Evolutionary conservation across 2,888 invertebrate genomes (phyloP).

Genomic region (Andrena minutula): DNA sequence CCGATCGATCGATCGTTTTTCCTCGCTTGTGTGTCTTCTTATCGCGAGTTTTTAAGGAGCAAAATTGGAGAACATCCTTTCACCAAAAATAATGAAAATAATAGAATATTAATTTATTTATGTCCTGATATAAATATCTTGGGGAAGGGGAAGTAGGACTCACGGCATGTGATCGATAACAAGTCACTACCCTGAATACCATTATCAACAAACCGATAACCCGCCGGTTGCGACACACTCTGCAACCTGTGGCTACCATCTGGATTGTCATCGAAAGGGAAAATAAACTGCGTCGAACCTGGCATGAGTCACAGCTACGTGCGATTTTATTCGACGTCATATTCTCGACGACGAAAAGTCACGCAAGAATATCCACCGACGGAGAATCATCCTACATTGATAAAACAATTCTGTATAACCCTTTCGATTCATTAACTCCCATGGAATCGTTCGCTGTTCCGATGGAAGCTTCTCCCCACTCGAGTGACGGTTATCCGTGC

Average conservation of each 20-base stretch:
- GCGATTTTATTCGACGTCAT: constrained; percentile 45
- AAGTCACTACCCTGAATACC: constrained; percentile 14
- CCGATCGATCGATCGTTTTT: background rate
- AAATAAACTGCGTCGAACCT: background rate
- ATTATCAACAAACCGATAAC: constrained; percentile 38
- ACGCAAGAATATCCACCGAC: background rate
- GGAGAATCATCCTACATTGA: background rate
- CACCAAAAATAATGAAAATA: too few species aligned
- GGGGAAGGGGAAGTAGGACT: too few species aligned
- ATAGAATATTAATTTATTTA: too few species aligned
- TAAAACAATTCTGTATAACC: background rate
- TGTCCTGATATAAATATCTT: too few species aligned
- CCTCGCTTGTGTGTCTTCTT: too few species aligned
- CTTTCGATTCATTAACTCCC: background rate
- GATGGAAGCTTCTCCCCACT: background rate
- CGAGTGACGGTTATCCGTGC: background rate
- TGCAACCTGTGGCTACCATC: constrained; percentile 19
- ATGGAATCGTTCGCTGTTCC: background rate
- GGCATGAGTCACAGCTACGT: constrained; percentile 30
- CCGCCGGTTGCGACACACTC: constrained; percentile 10
- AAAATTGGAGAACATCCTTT: too few species aligned
- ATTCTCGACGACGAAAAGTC: constrained; percentile 16
- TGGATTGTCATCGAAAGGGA: constrained; percentile 10
- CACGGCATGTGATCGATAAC: background rate
- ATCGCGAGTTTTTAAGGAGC: too few species aligned